Conservation (phyloP, 2,113 vertebrate species). For the Ursus arctos region DNA sequence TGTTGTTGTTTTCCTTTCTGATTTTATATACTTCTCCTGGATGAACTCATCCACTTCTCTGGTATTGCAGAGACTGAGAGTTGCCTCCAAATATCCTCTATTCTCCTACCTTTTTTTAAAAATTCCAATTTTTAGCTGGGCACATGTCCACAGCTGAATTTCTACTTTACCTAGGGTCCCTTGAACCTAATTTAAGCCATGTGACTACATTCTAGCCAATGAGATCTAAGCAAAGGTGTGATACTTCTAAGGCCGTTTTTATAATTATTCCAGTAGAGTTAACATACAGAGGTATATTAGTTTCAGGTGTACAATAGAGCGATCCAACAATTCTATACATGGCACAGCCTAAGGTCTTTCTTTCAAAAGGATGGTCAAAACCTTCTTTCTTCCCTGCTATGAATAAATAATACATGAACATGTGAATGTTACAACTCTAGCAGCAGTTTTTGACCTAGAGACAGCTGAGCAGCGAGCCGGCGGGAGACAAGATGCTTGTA, state of each 20-base stretch:
- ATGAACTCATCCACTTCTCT: background rate
- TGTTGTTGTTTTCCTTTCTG: background rate
- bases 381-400: background rate
- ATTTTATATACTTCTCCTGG: background rate
- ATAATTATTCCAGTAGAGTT: background rate
- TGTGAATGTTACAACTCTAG: background rate
- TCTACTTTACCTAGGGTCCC: background rate
- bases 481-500: background rate
- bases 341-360: background rate
- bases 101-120: background rate
- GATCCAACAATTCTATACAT: background rate
- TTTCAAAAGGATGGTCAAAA: background rate
- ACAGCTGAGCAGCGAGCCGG: background rate
- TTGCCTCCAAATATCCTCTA: background rate
- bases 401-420: background rate
- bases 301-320: background rate
- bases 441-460: background rate
- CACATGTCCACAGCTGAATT: background rate
- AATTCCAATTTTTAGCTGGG: background rate
- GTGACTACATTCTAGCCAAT: background rate
- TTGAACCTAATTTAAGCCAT: background rate
- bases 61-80: background rate
- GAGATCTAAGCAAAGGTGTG: background rate
- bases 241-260: background rate
- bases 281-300: background rate